Conservation (phyloP, 64 coral and sea anemone species). For the Acropora yongei region DNA sequence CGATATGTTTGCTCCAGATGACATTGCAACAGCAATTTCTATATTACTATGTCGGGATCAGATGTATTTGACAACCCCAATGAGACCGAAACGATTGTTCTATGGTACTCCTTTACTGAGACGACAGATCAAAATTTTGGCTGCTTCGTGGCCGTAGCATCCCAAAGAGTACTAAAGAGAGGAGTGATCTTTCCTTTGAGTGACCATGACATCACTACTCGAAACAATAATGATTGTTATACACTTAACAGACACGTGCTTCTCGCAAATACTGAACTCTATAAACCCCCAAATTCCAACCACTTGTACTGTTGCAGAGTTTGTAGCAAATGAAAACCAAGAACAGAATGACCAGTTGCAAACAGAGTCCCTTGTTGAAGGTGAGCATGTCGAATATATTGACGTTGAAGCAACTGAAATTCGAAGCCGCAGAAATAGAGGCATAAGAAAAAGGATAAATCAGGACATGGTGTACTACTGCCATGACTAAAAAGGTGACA, state of each 20-base stretch:
- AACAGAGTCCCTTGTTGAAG: not conserved
- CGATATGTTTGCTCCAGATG: not conserved
- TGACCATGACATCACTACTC: not conserved
- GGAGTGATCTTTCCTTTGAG: slow-evolving; percentile 1
- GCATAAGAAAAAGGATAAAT: not conserved
- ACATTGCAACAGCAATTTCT: not conserved
- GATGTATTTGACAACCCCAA: not conserved
- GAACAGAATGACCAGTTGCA: not conserved
- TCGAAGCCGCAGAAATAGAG: not conserved
- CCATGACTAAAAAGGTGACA: not conserved
- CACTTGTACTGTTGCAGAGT: not conserved
- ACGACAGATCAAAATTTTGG: not conserved
- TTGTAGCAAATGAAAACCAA: slow-evolving; percentile 2
- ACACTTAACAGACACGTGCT: not conserved
- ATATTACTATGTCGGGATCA: not conserved
- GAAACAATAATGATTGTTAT: slow-evolving; percentile 1
- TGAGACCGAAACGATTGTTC: not conserved
- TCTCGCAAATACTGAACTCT: too few species aligned
- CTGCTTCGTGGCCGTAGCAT: slow-evolving; percentile 6
- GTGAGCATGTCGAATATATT: not conserved
- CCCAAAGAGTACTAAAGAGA: not conserved
- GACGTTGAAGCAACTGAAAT: not conserved
- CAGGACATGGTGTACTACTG: not conserved
- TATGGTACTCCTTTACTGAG: slow-evolving; percentile 4
- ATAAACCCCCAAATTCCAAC: too few species aligned